A percentile compares a stretch with the other conserved stretches of the same genome.
Evolutionary conservation across 2,113 vertebrate species (phyloP).

Genomic region (Microtus ochrogaster): DNA sequence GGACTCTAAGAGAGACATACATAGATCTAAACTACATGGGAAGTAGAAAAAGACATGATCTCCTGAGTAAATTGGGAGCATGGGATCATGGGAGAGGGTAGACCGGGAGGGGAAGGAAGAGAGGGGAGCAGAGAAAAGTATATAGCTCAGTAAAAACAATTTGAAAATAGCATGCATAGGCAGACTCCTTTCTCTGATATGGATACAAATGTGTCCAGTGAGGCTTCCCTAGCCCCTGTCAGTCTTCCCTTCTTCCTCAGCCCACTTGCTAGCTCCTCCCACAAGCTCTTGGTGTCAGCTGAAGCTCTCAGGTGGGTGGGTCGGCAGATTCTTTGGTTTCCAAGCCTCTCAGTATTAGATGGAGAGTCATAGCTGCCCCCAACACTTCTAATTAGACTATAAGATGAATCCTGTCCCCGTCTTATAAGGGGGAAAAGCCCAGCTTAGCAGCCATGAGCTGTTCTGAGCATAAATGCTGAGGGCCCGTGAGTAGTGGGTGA

Average conservation of each 20-base stretch:
- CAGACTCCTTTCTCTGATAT: background rate
- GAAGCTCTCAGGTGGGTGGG: background rate
- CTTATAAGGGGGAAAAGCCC: background rate
- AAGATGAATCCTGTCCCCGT: background rate
- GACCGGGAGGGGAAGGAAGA: too few species aligned
- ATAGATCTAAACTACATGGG: too few species aligned
- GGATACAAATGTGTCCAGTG: background rate
- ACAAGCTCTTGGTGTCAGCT: background rate
- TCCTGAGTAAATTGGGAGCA: too few species aligned
- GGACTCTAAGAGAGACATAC: too few species aligned
- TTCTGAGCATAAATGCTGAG: background rate
- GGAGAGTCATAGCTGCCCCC: background rate
- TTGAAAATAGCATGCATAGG: too few species aligned
- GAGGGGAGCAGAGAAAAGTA: too few species aligned
- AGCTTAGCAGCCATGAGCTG: background rate
- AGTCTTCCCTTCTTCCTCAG: background rate
- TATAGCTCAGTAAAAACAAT: too few species aligned
- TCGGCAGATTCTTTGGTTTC: background rate
- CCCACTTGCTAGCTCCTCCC: background rate
- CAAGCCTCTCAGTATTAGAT: background rate
- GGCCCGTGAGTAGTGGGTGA: background rate
- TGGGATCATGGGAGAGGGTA: too few species aligned
- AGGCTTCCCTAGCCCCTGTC: background rate
- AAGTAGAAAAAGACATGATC: too few species aligned
- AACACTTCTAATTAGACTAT: background rate